These are phyloP conservation scores for Limonius californicus DNA, from an alignment of 1,140 invertebrate species.

Conservation along the genomic window DNA sequence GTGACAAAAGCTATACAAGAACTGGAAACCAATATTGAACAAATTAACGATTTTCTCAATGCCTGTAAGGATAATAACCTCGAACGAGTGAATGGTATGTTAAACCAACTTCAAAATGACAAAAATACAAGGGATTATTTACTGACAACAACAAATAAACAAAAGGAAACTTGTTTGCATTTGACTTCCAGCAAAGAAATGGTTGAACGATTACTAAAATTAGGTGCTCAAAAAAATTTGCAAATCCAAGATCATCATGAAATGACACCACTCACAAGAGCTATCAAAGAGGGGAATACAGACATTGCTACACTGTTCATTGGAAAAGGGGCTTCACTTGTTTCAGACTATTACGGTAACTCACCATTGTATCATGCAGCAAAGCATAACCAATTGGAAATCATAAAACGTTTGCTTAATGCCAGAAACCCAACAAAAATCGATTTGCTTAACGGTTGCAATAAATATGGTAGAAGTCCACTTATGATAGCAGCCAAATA, in stretches of 20 bases:
- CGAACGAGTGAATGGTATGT: not conserved
- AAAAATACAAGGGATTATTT: not conserved
- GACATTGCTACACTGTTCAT: not conserved
- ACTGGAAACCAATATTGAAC: not conserved
- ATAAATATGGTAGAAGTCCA: no score
- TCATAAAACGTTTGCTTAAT: no score
- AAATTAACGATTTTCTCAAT: not conserved
- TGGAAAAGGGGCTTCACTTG: not conserved
- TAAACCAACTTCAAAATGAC: not conserved
- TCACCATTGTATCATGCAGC: not conserved
- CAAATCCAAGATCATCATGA: no score
- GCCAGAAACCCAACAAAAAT: no score
- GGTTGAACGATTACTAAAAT: not conserved
- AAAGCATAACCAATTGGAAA: slow-evolving; percentile 6
- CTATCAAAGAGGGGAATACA: no score
- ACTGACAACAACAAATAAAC: not conserved
- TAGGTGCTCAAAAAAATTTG: no score
- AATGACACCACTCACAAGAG: no score
- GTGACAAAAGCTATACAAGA: not conserved
- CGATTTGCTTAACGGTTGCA: no score
- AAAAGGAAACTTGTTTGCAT: slow-evolving; percentile 2
- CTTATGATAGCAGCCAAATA: not conserved
- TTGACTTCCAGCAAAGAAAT: not conserved
- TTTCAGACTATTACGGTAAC: not conserved
- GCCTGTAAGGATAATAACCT: not conserved